Percentiles rank a stretch among this genome's conserved stretches.
phyloP scores from a whole-genome alignment of 2,888 invertebrate genomes.

The Leptinotarsa tumamoca region DNA sequence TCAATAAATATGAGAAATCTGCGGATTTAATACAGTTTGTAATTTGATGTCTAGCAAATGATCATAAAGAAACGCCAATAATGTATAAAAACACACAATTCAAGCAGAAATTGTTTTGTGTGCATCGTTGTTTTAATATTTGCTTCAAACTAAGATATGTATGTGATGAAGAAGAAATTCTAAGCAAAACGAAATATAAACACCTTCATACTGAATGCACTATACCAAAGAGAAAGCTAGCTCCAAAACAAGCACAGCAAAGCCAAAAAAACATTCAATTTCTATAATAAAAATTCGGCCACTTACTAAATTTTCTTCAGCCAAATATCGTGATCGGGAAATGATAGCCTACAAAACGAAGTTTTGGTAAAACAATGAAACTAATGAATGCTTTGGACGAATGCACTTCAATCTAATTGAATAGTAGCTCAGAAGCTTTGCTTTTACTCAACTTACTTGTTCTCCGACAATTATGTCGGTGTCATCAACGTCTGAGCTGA shows the following conservation, averaged over 20 bases:
- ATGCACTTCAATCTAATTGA: too few relatives aligned
- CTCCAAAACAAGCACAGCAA: not conserved
- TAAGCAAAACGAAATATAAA: not conserved
- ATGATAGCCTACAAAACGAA: conserved; percentile 44
- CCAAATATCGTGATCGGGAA: conserved; percentile 46
- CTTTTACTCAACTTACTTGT: conserved; percentile 65
- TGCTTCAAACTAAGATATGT: too few relatives aligned
- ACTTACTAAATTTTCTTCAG: conserved; percentile 58
- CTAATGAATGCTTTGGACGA: not conserved
- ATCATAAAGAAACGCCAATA: not conserved
- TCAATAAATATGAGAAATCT: too few relatives aligned
- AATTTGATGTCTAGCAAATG: not conserved
- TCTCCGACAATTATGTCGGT: conserved; percentile 71
- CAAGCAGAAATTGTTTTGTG: too few relatives aligned
- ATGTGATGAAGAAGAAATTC: too few relatives aligned
- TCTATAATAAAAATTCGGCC: conserved; percentile 32
- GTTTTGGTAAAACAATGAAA: not conserved
- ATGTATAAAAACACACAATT: not conserved
- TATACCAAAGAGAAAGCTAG: not conserved
- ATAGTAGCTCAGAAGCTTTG: too few relatives aligned
- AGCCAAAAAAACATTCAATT: conserved; percentile 18
- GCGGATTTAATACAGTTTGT: too few relatives aligned
- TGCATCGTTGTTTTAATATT: too few relatives aligned
- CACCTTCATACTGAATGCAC: too few relatives aligned
- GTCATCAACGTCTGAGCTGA: conserved; percentile 53